Base-by-base conservation (phyloP, 2,113 vertebrate species). In the Datnioides undecimradiatus region DNA sequence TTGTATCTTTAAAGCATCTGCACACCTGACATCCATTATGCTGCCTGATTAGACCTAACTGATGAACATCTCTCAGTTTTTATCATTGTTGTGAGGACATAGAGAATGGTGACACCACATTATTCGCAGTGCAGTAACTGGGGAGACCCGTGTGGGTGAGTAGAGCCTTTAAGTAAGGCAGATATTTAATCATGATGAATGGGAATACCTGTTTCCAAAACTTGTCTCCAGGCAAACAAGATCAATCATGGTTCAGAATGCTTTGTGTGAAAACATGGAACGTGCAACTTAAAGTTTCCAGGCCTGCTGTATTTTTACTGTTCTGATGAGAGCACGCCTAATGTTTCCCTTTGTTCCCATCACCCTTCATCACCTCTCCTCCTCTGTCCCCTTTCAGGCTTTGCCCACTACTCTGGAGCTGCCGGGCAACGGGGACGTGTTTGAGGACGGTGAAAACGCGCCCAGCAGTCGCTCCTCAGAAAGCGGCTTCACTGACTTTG, bases 401-500 rank as follows among this genome's bases (percentile, higher is more conserved):
- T 87, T 93, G 0, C 87, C 94, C 10, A 62, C 92, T 48, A 80
- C 94, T 29, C 83, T 94, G 67, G 97, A 97, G 90, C 90, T 93
- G 62, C 88, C 95, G 55, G 80, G 59, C 43, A 82, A 31, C n/a
- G 92, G 64, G 2, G 96, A 98, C 7, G 96, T 96, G 3, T 97
- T 97, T 88, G 95, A 98, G 83, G 97, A 97, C 40, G 91, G 94
- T 36, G 96, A 97, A 88, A 96, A 94, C 62, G 94, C 95, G 63
- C 90, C 92, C 25, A 95, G 95, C 80, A 94, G 95, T 62, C 95
- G 91, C 13, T 96, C 96, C 1, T 96, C 97, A 14, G 97, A 98
- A 87, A 97, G 96, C 78, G 96, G 97, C n/a, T 99, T 99, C 87
- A 97, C 97, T 2, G 97, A 99, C 31, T 99, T 99, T 51, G 95